Percentiles rank a stretch among this genome's conserved stretches.
Evolutionary conservation across 2,888 invertebrate species (phyloP).

Genomic region (Anoncus sp.): DNA sequence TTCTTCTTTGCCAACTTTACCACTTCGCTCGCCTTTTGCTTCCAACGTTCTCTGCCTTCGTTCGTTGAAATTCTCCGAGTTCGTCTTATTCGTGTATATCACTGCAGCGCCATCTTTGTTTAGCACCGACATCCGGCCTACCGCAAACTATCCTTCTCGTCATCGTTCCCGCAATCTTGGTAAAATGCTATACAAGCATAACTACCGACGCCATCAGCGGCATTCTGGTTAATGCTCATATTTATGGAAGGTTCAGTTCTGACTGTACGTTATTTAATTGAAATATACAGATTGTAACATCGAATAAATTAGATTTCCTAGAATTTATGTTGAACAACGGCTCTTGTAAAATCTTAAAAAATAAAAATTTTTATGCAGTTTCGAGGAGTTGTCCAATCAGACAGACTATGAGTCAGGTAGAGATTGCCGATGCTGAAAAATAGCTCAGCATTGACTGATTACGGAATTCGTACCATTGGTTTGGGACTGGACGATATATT

Average conservation of each 20-base stretch:
- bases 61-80: conserved; percentile 22
- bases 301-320: too few species aligned
- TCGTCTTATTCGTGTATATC: conserved; percentile 67
- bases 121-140: conserved; percentile 73
- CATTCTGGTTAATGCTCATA: conserved; percentile 4
- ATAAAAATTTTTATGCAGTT: too few species aligned
- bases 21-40: conserved; percentile 38
- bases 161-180: conserved; percentile 64
- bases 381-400: too few species aligned
- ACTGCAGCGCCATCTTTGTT: conserved; percentile 72
- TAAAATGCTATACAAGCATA: not conserved
- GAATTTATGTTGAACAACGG: too few species aligned
- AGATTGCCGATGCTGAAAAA: too few species aligned
- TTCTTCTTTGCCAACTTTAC: conserved; percentile 25
- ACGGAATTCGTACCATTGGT: too few species aligned
- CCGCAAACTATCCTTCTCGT: conserved; percentile 67
- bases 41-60: conserved; percentile 34
- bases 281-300: not conserved
- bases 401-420: too few species aligned
- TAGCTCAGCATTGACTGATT: too few species aligned
- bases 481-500: too few species aligned
- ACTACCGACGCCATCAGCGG: conserved; percentile 1
- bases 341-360: too few species aligned
- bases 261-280: not conserved
- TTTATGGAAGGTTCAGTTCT: not conserved